Base-by-base conservation (phyloP, 2,888 invertebrate species). In the Buathra laborator region DNA sequence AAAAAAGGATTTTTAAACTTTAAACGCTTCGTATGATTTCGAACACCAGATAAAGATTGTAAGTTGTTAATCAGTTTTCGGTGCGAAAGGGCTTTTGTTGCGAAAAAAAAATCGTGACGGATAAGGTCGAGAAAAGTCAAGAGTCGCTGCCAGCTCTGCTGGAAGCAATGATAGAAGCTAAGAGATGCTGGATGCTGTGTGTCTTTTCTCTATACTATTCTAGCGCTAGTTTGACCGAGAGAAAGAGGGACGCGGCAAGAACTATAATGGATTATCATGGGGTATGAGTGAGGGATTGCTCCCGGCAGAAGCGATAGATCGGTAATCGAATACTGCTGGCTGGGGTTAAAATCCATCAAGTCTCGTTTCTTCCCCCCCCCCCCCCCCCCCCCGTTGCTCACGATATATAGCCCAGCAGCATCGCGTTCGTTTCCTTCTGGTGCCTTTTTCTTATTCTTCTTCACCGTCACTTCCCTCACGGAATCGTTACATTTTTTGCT, bases 341-440 rank as follows among this genome's bases (percentile, higher is more conserved):
- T 90, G 90, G 91, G 90, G 91, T 91, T 92, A 91, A 91, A 92
- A 92, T 91, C 92, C 90, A 92, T 92, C 92, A 89, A 90, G 88
- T 89, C 32, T 37, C 87, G 84, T 90, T 59, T 59, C 29, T 32
- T 12, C 89, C 88, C 37, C 64, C 70, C 46, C 59, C 43, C 88
- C 37, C 64, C 70, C 46, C 59, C 43, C 62, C 56, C 59, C 24
- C 24, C 24, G 1, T 24, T 24, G 24, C 66, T 19, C 48, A 24
- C 68, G 68, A 70, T 59, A 87, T 88, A 37, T 37, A 37, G 2
- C 37, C 84, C 85, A 84, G 85, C 74, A 29, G 66, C 70, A 67
- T 77, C 83, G 59, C 86, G 86, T 80, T 82, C 70, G 72, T 85
- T 85, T n/a, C 59, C 48, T 37, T 37, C 19, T 37, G 9, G 29